Evolutionary conservation across 2,113 vertebrate species (phyloP).

Genomic region (Raja brachyura): DNA sequence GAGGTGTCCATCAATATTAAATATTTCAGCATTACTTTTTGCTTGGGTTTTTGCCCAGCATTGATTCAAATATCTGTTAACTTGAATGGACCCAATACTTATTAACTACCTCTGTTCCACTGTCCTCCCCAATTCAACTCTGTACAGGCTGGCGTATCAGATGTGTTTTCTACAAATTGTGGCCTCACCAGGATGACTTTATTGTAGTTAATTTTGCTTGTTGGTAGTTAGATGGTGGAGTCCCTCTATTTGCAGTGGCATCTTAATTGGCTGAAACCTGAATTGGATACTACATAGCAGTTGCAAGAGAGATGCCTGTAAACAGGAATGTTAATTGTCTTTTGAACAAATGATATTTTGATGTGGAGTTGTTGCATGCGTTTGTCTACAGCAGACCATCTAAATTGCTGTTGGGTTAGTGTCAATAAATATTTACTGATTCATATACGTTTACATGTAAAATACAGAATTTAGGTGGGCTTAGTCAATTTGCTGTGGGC

Average conservation of each 20-base stretch:
- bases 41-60: not conserved
- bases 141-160: not conserved
- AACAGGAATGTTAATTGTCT: not conserved
- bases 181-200: not conserved
- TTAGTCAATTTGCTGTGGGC: not conserved
- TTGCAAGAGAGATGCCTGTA: not conserved
- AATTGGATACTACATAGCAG: not conserved
- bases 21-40: no score
- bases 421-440: not conserved
- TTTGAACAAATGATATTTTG: not conserved
- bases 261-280: not conserved
- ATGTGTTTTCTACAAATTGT: not conserved
- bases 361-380: not conserved
- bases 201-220: not conserved
- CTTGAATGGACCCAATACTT: not conserved
- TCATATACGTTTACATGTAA: not conserved
- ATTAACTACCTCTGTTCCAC: not conserved
- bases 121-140: not conserved
- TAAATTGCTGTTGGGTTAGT: not conserved
- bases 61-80: not conserved
- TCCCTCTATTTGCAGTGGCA: not conserved
- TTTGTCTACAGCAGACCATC: not conserved
- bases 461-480: not conserved
- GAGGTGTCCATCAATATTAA: no score
- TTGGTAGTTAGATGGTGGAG: not conserved